Evolutionary conservation across 2,888 invertebrate genomes (phyloP), one percentile per base, ranked within the genome.

Genomic region (Lobophora halterata): DNA sequence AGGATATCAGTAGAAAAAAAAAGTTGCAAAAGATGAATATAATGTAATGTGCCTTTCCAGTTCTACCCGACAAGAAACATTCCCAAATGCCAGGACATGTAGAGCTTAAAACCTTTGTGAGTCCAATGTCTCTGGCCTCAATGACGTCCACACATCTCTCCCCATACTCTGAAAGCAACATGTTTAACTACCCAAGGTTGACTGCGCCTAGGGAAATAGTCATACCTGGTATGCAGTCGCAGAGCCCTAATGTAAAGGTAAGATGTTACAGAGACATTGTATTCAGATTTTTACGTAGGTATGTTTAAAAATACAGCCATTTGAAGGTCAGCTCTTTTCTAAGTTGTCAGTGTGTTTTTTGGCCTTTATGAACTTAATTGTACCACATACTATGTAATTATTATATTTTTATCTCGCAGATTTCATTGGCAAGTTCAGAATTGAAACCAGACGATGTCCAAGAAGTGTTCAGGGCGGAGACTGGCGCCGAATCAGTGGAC

Each of bases 181-280:
- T 70, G 27, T 51, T 69, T 5, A 69, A 71, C 41, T 80, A 65
- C 9, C 80, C 86, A 10, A 62, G 81, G 35, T 53, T 88, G 41
- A 76, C 64, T 2, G 71, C 56, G 3, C 86, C 88, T 5, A 72
- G 88, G 46, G 86, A 88, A 43, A 50, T 88, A n/a, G 57, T 60
- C 40, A 79, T 87, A 61, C 86, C 86, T 3, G 57, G 42, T 12
- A 62, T 55, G 23, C 37, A 53, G 14, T 45, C 46, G 8, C 38
- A 43, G 42, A 54, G 58, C 30, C 40, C 53, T 13, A 65, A 69
- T 59, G 48, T 66, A 1, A 72, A 71, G 59, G 83, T 83, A 55
- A 56, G 49, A 38, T 12, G 10, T 24, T 12, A 12, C 23, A 10
- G 13, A 27, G 5, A 34, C 11, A 13, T 9, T 35, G 6, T 19